phyloP scores from a whole-genome alignment of 1,140 invertebrate species.

The Diachasma alloeum region DNA sequence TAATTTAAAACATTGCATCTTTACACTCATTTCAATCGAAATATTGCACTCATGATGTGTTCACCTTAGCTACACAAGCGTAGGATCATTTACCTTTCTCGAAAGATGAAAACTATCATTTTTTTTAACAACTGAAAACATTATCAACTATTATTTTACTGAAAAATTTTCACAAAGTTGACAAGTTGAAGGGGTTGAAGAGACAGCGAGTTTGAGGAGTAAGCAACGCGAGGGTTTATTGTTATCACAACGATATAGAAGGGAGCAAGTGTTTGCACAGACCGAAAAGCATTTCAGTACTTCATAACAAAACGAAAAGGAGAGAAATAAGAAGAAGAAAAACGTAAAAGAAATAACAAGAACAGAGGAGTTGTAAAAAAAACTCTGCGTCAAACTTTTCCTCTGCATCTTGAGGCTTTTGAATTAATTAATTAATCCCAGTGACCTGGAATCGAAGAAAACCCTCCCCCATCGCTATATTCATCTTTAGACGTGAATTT shows the following conservation, averaged over 20 bases:
- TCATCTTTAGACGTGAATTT: conserved; percentile 16
- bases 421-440: conserved; percentile 25
- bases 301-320: not conserved
- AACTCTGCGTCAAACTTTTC: not conserved
- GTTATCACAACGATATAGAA: conserved; percentile 48
- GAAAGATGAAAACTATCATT: not conserved
- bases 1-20: too few species aligned
- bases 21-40: too few species aligned
- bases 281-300: conserved; percentile 25
- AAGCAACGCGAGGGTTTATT: conserved; percentile 35
- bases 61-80: too few species aligned
- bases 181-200: conserved; percentile 10
- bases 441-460: conserved; percentile 13
- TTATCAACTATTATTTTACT: not conserved
- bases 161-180: conserved; percentile 1
- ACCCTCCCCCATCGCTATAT: not conserved
- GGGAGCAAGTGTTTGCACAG: conserved; percentile 44
- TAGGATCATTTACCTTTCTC: too few species aligned
- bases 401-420: conserved; percentile 24
- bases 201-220: conserved; percentile 17
- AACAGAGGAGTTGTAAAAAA: not conserved
- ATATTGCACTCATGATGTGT: too few species aligned
- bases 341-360: not conserved
- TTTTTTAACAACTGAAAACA: not conserved
- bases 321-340: not conserved